A percentile compares a stretch with the other conserved stretches of the same genome.
Conservation (phyloP, 2,797 vertebrate species). For the Oryzias sinensis region DNA sequence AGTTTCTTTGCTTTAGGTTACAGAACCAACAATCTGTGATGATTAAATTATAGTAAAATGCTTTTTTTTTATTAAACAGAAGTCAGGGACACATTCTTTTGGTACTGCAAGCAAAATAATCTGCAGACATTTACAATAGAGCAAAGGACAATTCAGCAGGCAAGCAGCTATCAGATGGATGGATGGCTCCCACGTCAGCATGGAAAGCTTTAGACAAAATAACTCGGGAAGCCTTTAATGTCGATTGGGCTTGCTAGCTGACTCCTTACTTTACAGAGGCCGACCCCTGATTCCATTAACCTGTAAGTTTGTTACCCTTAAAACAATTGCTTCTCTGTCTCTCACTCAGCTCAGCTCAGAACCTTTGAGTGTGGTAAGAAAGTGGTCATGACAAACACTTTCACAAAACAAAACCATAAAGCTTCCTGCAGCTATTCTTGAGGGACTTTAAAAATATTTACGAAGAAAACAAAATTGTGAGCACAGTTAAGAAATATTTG, state of each 20-base stretch:
- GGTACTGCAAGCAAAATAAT: conserved; percentile 30
- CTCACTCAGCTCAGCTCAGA: no score
- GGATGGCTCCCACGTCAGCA: conserved; percentile 51
- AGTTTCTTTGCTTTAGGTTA: neutral
- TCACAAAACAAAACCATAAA: no score
- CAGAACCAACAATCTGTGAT: neutral
- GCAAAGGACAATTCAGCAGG: conserved; percentile 55
- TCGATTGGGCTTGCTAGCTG: conserved; percentile 39
- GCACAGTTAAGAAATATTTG: no score
- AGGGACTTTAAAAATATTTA: no score
- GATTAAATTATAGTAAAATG: conserved; percentile 5
- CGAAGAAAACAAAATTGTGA: no score
- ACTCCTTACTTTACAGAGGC: no score
- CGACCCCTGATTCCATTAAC: no score
- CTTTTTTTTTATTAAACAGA: neutral
- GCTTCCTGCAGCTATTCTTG: no score
- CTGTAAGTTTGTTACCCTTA: neutral
- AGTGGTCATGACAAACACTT: no score
- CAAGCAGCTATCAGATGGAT: conserved; percentile 39
- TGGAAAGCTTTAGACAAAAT: conserved; percentile 49
- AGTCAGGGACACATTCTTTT: neutral
- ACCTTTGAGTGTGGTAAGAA: no score
- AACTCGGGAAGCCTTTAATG: conserved; percentile 48
- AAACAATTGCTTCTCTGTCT: no score
- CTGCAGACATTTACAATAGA: conserved; percentile 29